A percentile compares a stretch with the other conserved stretches of the same genome.
Evolutionary conservation across 2,888 invertebrate species (phyloP).

Genomic region (Melipona bicolor): DNA sequence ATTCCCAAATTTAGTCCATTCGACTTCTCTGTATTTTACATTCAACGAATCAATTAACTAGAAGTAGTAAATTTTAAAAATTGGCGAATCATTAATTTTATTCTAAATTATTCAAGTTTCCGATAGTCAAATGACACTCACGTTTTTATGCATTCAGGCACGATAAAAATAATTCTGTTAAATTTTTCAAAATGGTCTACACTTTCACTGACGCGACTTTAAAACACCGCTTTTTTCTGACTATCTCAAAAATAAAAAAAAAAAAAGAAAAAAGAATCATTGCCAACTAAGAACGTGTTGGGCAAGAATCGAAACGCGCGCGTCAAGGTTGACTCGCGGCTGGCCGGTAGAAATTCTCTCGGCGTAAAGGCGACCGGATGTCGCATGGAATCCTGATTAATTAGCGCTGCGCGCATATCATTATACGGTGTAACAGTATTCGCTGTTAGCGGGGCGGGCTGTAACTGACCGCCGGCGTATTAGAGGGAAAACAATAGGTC

Average conservation of each 20-base stretch:
- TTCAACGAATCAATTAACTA: too few relatives aligned
- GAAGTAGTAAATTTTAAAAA: too few relatives aligned
- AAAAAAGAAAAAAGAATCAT: not conserved
- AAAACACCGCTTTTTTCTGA: not conserved
- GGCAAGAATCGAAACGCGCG: constrained; percentile 1
- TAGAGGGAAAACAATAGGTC: constrained; percentile 51
- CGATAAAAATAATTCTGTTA: too few relatives aligned
- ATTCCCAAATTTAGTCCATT: too few relatives aligned
- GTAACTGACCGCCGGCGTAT: constrained; percentile 45
- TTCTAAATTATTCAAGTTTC: too few relatives aligned
- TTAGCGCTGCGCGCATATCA: constrained; percentile 51
- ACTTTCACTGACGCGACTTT: not conserved
- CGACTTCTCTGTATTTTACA: too few relatives aligned
- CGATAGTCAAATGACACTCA: too few relatives aligned
- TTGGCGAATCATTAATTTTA: too few relatives aligned
- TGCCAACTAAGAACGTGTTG: constrained; percentile 20
- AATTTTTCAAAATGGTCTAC: too few relatives aligned
- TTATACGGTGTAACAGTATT: constrained; percentile 54
- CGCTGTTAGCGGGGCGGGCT: constrained; percentile 9
- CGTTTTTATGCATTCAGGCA: too few relatives aligned
- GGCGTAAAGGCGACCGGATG: constrained; percentile 59
- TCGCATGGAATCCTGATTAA: constrained; percentile 60
- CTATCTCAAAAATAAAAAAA: not conserved
- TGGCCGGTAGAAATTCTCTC: constrained; percentile 42
- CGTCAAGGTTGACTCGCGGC: constrained; percentile 39